Evolutionary conservation across 2,888 invertebrate species (phyloP), one percentile per base, ranked within the genome.

Genomic region (Germaria angustata): DNA sequence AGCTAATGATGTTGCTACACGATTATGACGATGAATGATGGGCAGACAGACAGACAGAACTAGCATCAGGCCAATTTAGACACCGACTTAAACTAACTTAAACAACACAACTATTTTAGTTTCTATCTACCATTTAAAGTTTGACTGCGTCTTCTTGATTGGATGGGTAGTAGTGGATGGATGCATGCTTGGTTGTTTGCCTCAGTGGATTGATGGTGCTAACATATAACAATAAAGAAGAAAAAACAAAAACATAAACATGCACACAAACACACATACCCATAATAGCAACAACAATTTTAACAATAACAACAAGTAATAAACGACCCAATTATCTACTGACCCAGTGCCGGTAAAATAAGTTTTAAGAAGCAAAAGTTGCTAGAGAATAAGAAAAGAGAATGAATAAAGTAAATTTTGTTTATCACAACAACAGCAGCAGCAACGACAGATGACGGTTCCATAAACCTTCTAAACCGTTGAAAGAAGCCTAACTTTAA

Each of bases 321-420:
- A 89, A 89, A 88, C 89, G 90, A 90, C 90, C 90, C 88, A 89
- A 89, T 90, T 90, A 88, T 90, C 90, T 88, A 90, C 89, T 90
- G 90, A 90, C 90, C 90, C 90, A 90, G 90, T 90, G 89, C 86
- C 86, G 75, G 53, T 69, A 75, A 82, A 77, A 79, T 61, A 72
- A 72, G 63, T 75, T 78, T 65, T 75, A 55, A 79, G 61, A 71
- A 61, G 68, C 71, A 83, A 75, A 49, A 83, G 66, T 73, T 13
- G 51, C 61, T 77, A 61, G 44, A 66, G 49, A 49, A 68, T 32
- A 46, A 46, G 44, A 68, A 84, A 78, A 55, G 15, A 44, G 17
- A 72, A 71, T 44, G 41, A 61, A 65, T 39, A 11, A 75, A 59
- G 22, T 61, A 53, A 61, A 53, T 49, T 71, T 71, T 71, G 44